Evolutionary conservation across 2,888 invertebrate genomes (phyloP).

Genomic region (Torymus texanus): DNA sequence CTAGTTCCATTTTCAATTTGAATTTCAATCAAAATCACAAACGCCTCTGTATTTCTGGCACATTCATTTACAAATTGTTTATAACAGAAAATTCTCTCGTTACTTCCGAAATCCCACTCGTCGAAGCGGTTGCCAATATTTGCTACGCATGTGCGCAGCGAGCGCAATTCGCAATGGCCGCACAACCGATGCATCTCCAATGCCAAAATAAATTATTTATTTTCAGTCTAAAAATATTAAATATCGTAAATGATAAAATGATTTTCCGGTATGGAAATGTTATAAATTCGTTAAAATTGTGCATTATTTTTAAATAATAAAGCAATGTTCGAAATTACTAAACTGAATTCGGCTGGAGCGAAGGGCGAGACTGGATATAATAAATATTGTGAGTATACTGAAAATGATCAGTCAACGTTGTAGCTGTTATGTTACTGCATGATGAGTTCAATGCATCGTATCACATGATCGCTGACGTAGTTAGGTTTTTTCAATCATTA

Average conservation of each 20-base stretch:
- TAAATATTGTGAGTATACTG: too few relatives aligned
- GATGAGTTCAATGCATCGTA: constrained; percentile 11
- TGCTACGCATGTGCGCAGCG: constrained; percentile 17
- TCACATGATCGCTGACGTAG: constrained; percentile 1
- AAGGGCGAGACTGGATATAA: too few relatives aligned
- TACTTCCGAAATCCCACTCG: constrained; percentile 33
- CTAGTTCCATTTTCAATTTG: constrained; percentile 36
- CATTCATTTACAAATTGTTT: constrained; percentile 42
- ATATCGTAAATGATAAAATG: background rate
- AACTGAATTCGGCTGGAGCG: too few relatives aligned
- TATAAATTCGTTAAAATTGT: too few relatives aligned
- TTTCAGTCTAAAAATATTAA: constrained; percentile 23
- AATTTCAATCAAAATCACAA: constrained; percentile 46
- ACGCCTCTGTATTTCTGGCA: constrained; percentile 15
- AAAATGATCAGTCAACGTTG: background rate
- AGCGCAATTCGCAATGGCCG: constrained; percentile 25
- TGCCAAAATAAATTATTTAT: constrained; percentile 40
- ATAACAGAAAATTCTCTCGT: constrained; percentile 49
- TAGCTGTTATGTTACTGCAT: background rate
- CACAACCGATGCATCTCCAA: constrained; percentile 16
- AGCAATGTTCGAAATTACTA: too few relatives aligned
- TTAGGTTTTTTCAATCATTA: background rate
- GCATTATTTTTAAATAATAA: too few relatives aligned
- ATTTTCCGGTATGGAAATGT: too few relatives aligned
- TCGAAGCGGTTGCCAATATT: constrained; percentile 44